Evolutionary conservation across 2,113 vertebrate species (phyloP).

Genomic region (Copsychus sechellarum): DNA sequence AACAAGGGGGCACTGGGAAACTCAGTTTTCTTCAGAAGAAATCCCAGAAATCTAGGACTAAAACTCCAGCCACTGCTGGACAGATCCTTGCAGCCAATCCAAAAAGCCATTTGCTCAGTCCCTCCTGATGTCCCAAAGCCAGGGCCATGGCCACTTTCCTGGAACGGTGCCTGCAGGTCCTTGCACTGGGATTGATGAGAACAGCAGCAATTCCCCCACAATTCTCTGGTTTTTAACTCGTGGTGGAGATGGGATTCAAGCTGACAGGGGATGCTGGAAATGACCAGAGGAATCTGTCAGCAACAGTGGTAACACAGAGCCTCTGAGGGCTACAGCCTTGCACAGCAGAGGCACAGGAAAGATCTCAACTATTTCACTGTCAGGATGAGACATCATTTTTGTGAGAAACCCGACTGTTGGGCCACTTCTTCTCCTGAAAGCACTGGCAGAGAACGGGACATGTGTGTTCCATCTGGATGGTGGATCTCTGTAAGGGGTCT

Average conservation of each 20-base stretch:
- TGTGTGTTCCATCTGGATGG: neutral
- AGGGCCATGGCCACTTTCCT: neutral
- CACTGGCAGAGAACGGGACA: neutral
- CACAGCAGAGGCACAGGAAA: neutral
- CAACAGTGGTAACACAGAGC: neutral
- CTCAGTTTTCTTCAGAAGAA: neutral
- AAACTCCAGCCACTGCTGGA: neutral
- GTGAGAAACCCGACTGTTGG: neutral
- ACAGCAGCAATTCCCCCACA: neutral
- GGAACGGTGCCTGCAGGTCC: neutral
- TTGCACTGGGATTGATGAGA: rapidly evolving
- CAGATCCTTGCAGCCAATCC: neutral
- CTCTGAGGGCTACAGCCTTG: neutral
- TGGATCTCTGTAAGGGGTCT: neutral
- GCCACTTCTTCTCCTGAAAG: neutral
- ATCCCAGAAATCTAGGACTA: neutral
- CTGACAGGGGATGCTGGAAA: neutral
- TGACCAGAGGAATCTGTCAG: neutral
- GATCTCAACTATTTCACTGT: neutral
- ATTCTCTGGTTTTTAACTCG: neutral
- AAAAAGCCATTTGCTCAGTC: neutral
- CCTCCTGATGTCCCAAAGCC: neutral
- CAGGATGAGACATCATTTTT: neutral
- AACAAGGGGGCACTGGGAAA: neutral
- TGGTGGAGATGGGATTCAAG: neutral